Percentiles rank a stretch among this genome's conserved stretches.
phyloP scores from a whole-genome alignment of 30 jellyfish, hydroid and myxozoan species.

The Turritopsis rubra region DNA sequence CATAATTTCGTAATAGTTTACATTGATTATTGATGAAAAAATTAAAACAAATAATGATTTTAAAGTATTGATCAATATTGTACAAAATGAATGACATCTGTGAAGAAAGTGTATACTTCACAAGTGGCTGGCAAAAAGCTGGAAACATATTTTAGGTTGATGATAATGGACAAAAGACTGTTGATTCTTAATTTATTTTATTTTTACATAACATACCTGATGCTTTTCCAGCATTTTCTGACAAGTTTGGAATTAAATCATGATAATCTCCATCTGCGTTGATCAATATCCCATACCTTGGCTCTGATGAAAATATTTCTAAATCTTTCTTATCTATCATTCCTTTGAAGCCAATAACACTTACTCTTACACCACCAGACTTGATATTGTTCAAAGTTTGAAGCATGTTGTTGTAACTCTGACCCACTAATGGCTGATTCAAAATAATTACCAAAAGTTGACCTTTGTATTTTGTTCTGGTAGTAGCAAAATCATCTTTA shows the following conservation, averaged over 20 bases:
- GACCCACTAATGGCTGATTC: neutral
- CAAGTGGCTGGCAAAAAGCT: too few relatives aligned
- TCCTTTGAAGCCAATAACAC: neutral
- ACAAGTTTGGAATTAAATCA: neutral
- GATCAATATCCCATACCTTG: neutral
- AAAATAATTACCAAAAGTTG: neutral
- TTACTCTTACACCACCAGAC: conserved; percentile 1
- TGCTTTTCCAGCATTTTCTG: conserved; percentile 12
- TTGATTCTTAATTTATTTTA: too few relatives aligned
- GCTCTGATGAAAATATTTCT: neutral
- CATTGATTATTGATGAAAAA: neutral
- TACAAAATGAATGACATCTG: too few relatives aligned
- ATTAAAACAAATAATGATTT: neutral
- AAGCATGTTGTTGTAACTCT: neutral
- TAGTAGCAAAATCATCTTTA: neutral
- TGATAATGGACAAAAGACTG: too few relatives aligned
- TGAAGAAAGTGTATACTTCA: too few relatives aligned
- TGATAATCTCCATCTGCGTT: neutral
- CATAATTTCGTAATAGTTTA: neutral
- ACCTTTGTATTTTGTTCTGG: neutral
- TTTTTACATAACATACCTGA: conserved; percentile 15
- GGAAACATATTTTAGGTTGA: too few relatives aligned
- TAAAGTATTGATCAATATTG: neutral
- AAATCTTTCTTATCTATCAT: neutral
- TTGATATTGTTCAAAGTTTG: neutral